Percentiles rank a stretch among this genome's conserved stretches.
phyloP scores from a whole-genome alignment of 2,113 vertebrate genomes.

The Callithrix jacchus region DNA sequence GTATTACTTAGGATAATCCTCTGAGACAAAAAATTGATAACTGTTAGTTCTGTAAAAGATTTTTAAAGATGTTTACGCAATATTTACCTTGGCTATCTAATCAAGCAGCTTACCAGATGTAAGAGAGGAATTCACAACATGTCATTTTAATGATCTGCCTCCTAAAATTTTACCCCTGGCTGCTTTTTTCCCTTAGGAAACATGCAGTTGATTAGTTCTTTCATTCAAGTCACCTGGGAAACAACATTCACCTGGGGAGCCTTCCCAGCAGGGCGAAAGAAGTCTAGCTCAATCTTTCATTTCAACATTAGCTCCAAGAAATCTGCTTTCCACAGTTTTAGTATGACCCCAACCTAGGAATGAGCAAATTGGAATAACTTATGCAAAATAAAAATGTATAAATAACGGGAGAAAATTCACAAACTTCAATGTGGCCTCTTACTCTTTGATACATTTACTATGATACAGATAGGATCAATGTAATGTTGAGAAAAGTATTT shows the following conservation, averaged over 20 bases:
- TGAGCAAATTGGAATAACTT: neutral
- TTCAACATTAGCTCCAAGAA: neutral
- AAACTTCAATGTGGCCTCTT: neutral
- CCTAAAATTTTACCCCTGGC: neutral
- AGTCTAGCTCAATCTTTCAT: neutral
- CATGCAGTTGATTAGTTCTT: neutral
- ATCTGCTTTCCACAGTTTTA: neutral
- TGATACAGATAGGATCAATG: neutral
- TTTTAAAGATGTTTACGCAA: neutral
- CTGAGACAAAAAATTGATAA: neutral
- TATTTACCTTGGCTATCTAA: neutral
- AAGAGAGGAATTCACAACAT: neutral
- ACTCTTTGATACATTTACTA: neutral
- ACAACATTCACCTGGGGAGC: neutral
- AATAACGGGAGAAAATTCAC: neutral
- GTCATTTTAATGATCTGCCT: neutral
- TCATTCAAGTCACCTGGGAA: neutral
- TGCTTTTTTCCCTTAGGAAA: neutral
- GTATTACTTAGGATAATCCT: neutral
- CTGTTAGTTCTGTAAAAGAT: neutral
- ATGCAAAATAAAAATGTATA: neutral
- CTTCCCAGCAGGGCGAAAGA: neutral
- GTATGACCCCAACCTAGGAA: neutral
- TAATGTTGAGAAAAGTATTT: neutral
- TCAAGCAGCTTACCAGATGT: neutral